These are phyloP conservation scores for Columba guinea DNA, from an alignment of 2,797 vertebrate genomes.

Conservation along the genomic window DNA sequence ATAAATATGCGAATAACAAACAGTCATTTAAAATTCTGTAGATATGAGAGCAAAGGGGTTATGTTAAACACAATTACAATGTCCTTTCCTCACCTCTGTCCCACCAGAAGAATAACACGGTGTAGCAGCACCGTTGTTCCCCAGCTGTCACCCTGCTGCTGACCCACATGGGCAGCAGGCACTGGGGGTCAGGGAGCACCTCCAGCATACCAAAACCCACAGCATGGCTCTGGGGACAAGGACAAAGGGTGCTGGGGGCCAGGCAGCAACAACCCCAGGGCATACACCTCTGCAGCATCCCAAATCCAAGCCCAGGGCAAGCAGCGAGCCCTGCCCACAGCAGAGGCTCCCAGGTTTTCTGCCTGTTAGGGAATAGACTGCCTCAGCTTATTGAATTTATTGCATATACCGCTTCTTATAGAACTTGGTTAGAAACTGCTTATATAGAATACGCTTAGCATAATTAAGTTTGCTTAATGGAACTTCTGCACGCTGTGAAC, in stretches of 20 bases:
- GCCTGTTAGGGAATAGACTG: too few species aligned
- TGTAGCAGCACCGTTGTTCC: fast-evolving
- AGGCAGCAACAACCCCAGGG: not conserved
- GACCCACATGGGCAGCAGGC: fast-evolving
- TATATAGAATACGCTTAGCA: too few species aligned
- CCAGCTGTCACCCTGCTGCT: not conserved
- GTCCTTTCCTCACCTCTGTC: not conserved
- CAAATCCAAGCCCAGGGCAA: not conserved
- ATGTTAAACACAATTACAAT: not conserved
- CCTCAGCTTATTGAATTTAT: too few species aligned
- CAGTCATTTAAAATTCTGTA: not conserved
- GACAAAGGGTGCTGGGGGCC: not conserved
- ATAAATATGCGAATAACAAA: not conserved
- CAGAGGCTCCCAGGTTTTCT: not conserved
- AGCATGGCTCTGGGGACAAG: not conserved
- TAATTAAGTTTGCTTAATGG: too few species aligned
- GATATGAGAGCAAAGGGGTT: not conserved
- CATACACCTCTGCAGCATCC: fast-evolving
- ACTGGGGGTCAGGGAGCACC: fast-evolving
- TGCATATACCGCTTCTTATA: too few species aligned
- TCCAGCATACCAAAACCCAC: not conserved
- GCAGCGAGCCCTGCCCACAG: fast-evolving
- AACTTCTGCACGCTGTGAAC: too few species aligned
- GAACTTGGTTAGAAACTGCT: too few species aligned
- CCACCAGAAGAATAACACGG: not conserved